Conservation (phyloP, 2,797 vertebrate genomes). For the Parauchenoglanis ngamensis region DNA sequence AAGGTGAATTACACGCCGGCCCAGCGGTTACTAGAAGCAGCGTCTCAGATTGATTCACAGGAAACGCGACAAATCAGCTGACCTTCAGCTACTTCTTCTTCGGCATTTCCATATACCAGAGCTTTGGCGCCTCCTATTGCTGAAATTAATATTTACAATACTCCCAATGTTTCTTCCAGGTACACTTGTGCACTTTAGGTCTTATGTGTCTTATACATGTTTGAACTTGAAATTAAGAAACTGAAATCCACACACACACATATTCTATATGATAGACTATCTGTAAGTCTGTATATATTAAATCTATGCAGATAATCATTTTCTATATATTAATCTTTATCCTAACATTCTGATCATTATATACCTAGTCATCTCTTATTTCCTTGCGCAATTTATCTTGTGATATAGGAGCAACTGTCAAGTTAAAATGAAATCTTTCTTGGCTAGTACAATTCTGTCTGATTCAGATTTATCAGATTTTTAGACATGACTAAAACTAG, state of each 20-base stretch:
- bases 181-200: no score
- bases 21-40: neutral
- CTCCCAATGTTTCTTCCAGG: neutral
- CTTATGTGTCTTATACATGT: neutral
- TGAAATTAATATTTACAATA: neutral
- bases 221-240: neutral
- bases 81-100: conserved; percentile 16
- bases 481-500: neutral
- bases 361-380: neutral
- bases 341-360: neutral
- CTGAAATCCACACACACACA: neutral
- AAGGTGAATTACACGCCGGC: neutral
- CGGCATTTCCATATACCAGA: no score
- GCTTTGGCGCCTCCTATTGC: neutral
- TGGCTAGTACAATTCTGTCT: neutral
- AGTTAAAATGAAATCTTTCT: neutral
- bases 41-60: neutral
- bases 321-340: neutral
- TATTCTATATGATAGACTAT: no score
- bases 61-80: conserved; percentile 31
- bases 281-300: no score
- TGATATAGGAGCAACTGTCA: neutral
- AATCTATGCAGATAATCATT: neutral
- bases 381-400: neutral
- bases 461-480: neutral